Base-by-base conservation (phyloP, 2,797 vertebrate genomes). In the Bovichtus variegatus region DNA sequence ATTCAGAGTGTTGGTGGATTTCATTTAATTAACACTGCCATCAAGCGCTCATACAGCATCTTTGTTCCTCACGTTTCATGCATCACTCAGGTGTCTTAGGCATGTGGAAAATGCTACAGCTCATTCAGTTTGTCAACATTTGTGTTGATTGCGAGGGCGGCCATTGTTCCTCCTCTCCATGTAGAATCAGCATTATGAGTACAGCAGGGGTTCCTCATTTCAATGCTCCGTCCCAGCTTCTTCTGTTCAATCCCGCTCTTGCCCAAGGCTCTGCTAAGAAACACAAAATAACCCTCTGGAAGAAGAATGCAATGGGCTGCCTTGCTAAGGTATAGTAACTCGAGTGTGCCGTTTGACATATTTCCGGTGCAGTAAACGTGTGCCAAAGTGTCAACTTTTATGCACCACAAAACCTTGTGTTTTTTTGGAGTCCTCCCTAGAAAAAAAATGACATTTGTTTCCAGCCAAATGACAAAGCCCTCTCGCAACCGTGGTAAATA, bases 1-100 rank as follows among this genome's bases (percentile, higher is more conserved):
- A 71, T 51, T 78, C n/a, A 66, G 64, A 74, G 18, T 41, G 15
- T 57, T 41, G 9, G 57, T 59, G 31, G 2, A 19, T 66, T 72
- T 60, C 2, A 51, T 59, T 65, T 34, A 6, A 61, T 9, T 36
- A 31, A 6, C 10, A n/a, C 10, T 36, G 21, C 27, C 9, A 44
- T 55, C 5, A 34, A 1, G 18, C 54, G 23, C 51, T 57, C 18
- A 64, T 38, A 29, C 40, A 19, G 46, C 16, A 19, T 13, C 13
- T 53, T 44, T 21, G 8, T 11, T 40, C 13, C 4, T 8, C 40
- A 47, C 2, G 0, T 2, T 59, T 1, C 54, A 55, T 1, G 23
- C 43, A 31, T 62, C 58, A 34, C 34, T 50, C n/a, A 41, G 25
- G n/a, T 50, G 13, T 50, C 41, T 27, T n/a, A 3, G 19, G 41